Percentiles rank a stretch among this genome's conserved stretches.
Evolutionary conservation across 1,140 invertebrate genomes (phyloP).

Genomic region (Chironomus tepperi): DNA sequence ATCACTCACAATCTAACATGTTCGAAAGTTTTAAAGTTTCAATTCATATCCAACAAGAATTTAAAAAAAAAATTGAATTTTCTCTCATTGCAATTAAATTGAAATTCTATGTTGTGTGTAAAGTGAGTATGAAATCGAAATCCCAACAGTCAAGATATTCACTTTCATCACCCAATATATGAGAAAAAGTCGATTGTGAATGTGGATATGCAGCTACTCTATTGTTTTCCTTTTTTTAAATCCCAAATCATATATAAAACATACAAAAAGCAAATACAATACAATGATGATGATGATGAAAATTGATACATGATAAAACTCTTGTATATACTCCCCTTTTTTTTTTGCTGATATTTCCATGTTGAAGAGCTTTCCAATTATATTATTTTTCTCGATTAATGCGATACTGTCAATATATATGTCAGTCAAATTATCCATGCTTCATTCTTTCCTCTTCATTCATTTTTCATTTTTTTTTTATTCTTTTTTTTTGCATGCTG

Average conservation of each 20-base stretch:
- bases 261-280: too few species aligned
- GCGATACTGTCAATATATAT: slow-evolving; percentile 22
- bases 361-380: neutral
- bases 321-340: too few species aligned
- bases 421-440: slow-evolving; percentile 21
- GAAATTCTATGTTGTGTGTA: neutral
- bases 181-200: neutral
- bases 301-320: too few species aligned
- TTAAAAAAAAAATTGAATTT: neutral
- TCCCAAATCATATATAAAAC: too few species aligned
- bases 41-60: too few species aligned
- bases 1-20: too few species aligned
- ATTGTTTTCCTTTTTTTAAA: neutral
- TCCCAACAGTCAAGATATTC: neutral
- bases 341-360: too few species aligned
- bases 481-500: too few species aligned
- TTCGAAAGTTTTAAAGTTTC: too few species aligned
- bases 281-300: too few species aligned
- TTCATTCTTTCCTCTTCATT: slow-evolving; percentile 1
- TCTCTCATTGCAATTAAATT: neutral
- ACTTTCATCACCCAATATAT: neutral
- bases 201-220: neutral
- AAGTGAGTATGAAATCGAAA: neutral
- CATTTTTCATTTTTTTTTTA: neutral
- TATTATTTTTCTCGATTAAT: slow-evolving; percentile 5